Conservation (phyloP, 2,113 vertebrate species). For the Clarias batrachus region DNA sequence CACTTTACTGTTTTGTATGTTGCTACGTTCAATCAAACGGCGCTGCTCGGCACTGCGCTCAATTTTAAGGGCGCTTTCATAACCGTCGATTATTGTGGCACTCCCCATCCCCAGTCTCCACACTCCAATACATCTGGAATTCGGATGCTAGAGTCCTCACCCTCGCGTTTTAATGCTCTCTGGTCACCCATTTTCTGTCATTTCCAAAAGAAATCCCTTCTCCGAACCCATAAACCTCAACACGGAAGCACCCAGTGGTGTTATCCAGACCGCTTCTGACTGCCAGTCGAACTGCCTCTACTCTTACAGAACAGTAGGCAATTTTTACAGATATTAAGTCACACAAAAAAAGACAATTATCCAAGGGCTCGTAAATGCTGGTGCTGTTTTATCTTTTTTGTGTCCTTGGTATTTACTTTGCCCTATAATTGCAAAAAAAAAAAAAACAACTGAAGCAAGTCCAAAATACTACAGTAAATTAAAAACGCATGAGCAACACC, state of each 20-base stretch:
- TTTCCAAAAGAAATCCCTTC: neutral
- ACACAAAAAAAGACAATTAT: neutral
- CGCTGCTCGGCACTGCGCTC: neutral
- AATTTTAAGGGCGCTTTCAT: slow-evolving; percentile 3
- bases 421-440: neutral
- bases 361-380: neutral
- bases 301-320: too few relatives aligned
- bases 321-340: neutral
- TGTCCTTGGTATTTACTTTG: neutral
- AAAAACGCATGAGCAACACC: neutral
- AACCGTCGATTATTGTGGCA: slow-evolving; percentile 8
- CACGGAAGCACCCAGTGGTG: neutral
- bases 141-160: too few relatives aligned
- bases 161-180: neutral
- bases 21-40: slow-evolving; percentile 5
- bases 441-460: neutral
- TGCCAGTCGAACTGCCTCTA: neutral
- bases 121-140: slow-evolving; percentile 9
- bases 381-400: neutral
- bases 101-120: neutral
- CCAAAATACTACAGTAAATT: neutral
- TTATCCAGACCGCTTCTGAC: neutral
- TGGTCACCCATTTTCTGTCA: slow-evolving; percentile 20
- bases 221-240: neutral
- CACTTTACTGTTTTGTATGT: slow-evolving; percentile 61